A percentile compares a stretch with the other conserved stretches of the same genome.
These are phyloP conservation scores for Andrena marginata DNA, from an alignment of 2,888 invertebrate species.

Conservation along the genomic window DNA sequence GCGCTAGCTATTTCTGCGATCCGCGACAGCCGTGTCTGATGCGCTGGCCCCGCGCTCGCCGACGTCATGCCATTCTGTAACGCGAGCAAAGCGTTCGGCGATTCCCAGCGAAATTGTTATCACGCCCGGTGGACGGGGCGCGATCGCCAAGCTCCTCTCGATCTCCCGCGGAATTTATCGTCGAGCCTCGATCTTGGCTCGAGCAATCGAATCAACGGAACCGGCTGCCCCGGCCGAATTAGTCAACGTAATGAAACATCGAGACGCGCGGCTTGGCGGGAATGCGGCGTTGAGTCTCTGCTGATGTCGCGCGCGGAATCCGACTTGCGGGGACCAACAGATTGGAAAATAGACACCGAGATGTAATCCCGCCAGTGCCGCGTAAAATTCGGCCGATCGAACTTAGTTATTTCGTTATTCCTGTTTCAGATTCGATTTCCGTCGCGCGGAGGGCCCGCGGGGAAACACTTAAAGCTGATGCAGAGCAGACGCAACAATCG, in stretches of 20 bases:
- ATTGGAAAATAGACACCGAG: not conserved
- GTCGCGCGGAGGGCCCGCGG: not conserved
- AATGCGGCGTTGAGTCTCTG: constrained; percentile 37
- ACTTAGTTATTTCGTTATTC: not conserved
- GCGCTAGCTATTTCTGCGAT: constrained; percentile 71
- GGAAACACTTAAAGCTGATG: constrained; percentile 57
- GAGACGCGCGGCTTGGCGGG: constrained; percentile 13
- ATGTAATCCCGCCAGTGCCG: not conserved
- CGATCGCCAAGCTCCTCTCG: not conserved
- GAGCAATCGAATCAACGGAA: constrained; percentile 48
- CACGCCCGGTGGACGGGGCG: constrained; percentile 6
- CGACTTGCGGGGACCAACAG: not conserved
- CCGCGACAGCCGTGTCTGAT: constrained; percentile 61
- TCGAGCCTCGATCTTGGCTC: constrained; percentile 45
- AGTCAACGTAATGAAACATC: constrained; percentile 61
- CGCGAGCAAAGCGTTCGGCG: constrained; percentile 49
- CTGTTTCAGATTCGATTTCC: not conserved
- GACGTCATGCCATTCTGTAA: constrained; percentile 59
- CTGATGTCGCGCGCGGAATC: constrained; percentile 19
- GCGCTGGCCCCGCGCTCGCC: constrained; percentile 44
- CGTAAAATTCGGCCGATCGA: not conserved
- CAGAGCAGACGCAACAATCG: constrained; percentile 60
- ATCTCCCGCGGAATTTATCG: constrained; percentile 47
- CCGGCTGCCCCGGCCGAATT: constrained; percentile 32
- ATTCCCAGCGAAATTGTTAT: constrained; percentile 53